These are phyloP conservation scores for Todiramphus saurophagus DNA, from an alignment of 2,113 vertebrate species.

Conservation along the genomic window DNA sequence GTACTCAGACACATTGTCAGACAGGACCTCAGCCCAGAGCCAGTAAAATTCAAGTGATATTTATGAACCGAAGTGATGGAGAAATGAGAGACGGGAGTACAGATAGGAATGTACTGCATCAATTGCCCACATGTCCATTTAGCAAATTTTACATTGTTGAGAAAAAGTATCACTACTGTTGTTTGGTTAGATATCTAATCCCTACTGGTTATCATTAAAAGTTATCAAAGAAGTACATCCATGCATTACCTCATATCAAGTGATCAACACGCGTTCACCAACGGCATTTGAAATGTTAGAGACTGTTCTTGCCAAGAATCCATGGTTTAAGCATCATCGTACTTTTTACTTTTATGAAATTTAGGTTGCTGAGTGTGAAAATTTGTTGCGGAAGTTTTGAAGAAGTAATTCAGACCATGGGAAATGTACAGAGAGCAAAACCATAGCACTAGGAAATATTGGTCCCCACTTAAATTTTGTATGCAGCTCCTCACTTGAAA, in stretches of 20 bases:
- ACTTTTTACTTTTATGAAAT: neutral
- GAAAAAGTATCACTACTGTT: neutral
- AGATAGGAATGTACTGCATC: neutral
- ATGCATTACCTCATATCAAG: neutral
- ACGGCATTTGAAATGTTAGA: neutral
- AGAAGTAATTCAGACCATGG: neutral
- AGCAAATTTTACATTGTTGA: neutral
- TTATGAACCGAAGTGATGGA: neutral
- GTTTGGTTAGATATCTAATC: neutral
- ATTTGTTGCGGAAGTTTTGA: neutral
- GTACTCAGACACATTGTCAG: neutral
- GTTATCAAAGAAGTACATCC: neutral
- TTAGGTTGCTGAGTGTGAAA: neutral
- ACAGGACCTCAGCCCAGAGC: neutral
- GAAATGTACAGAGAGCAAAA: neutral
- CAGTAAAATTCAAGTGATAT: neutral
- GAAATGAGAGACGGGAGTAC: neutral
- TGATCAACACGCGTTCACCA: neutral
- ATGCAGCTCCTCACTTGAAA: neutral
- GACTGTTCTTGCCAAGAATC: neutral
- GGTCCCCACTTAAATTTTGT: neutral
- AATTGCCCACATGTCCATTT: fast-evolving
- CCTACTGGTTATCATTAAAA: neutral
- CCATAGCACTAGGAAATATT: neutral
- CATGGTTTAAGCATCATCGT: neutral